Conservation (phyloP, 1,140 invertebrate species). For the Penaeus chinensis region DNA sequence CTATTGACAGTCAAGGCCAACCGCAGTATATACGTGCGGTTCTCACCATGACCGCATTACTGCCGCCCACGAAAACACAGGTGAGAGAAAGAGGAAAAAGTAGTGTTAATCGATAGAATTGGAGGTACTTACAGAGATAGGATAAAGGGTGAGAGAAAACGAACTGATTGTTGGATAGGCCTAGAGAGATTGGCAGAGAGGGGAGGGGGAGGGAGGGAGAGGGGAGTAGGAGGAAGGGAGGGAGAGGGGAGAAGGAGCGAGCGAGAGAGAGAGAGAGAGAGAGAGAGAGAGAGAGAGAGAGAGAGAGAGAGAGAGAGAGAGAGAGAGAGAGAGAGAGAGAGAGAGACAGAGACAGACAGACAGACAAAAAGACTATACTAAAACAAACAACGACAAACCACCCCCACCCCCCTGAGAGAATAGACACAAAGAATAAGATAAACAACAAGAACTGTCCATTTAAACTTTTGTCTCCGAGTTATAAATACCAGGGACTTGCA, state of each 20-base stretch:
- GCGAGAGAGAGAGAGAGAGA: neutral
- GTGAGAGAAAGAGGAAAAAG: slow-evolving; percentile 11
- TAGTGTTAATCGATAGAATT: neutral
- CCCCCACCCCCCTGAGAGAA: too few relatives aligned
- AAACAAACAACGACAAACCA: too few relatives aligned
- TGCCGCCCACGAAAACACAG: too few relatives aligned
- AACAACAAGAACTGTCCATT: too few relatives aligned
- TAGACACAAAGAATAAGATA: too few relatives aligned
- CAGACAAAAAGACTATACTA: too few relatives aligned
- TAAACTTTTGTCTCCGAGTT: too few relatives aligned
- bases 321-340: neutral
- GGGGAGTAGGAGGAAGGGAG: neutral
- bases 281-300: neutral
- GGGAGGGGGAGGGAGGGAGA: neutral
- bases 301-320: neutral
- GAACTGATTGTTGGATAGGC: neutral
- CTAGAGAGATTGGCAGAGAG: neutral
- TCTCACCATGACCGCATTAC: too few relatives aligned
- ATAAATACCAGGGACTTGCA: too few relatives aligned
- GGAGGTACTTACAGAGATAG: neutral
- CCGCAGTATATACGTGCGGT: too few relatives aligned
- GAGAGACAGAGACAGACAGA: neutral
- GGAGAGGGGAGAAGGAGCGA: neutral
- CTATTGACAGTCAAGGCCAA: too few relatives aligned
- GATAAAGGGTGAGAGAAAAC: neutral